phyloP scores from a whole-genome alignment of 2,888 invertebrate genomes.

The Cerceris ruficornis region DNA sequence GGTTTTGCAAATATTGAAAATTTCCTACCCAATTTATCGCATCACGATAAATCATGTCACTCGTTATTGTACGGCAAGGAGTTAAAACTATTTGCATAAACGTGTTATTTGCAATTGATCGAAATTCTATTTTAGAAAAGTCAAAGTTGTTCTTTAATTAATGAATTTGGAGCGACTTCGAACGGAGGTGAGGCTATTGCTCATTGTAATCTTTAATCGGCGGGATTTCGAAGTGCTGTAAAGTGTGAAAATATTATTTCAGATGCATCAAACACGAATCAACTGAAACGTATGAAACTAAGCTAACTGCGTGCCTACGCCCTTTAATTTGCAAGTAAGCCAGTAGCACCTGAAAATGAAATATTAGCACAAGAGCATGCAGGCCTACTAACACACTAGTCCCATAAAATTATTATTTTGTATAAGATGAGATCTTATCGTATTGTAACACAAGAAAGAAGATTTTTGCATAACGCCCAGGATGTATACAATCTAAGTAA shows the following conservation, averaged over 20 bases:
- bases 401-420: constrained; percentile 78
- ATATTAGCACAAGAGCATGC: constrained; percentile 70
- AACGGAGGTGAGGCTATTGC: constrained; percentile 76
- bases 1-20: not conserved
- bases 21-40: not conserved
- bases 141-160: constrained; percentile 77
- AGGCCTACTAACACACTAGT: constrained; percentile 79
- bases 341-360: constrained; percentile 59
- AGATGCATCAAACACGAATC: constrained; percentile 76
- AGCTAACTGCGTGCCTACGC: constrained; percentile 79
- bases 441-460: constrained; percentile 55
- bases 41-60: too few species aligned
- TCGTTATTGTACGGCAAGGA: too few species aligned
- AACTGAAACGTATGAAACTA: constrained; percentile 79
- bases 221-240: too few species aligned
- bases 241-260: constrained; percentile 44
- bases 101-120: not conserved
- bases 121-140: constrained; percentile 72
- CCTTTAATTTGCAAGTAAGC: constrained; percentile 65
- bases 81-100: too few species aligned
- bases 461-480: constrained; percentile 73
- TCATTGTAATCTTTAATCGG: not conserved
- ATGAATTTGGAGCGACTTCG: constrained; percentile 73
- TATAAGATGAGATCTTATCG: constrained; percentile 65
- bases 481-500: constrained; percentile 73